phyloP scores from a whole-genome alignment of 2,113 vertebrate genomes.

The Seriola dumerili region DNA sequence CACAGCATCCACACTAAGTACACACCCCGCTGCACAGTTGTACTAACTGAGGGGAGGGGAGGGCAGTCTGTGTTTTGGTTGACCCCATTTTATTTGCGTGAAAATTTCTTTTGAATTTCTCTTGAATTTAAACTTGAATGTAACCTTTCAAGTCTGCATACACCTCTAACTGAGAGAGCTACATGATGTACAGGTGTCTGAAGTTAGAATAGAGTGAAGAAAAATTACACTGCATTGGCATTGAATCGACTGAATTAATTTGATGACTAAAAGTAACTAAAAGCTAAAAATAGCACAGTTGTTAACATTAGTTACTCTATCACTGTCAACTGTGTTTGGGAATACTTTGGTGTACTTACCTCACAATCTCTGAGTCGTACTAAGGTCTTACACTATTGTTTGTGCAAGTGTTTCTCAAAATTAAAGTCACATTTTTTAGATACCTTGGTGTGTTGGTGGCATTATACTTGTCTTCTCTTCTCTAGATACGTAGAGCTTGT shows the following conservation, averaged over 20 bases:
- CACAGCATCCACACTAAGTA: slow-evolving; percentile 34
- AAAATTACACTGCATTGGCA: background rate
- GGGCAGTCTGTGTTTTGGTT: slow-evolving; percentile 2
- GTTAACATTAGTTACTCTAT: background rate
- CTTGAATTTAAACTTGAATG: background rate
- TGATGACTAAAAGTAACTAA: slow-evolving; percentile 2
- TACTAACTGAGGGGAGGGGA: background rate
- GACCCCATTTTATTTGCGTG: slow-evolving; percentile 12
- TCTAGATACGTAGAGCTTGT: slow-evolving; percentile 1
- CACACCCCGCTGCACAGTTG: slow-evolving; percentile 37
- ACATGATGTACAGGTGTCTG: background rate
- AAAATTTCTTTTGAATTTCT: background rate
- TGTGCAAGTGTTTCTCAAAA: slow-evolving; percentile 34
- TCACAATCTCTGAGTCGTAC: slow-evolving; percentile 2
- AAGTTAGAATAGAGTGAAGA: slow-evolving; percentile 17
- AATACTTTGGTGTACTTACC: background rate
- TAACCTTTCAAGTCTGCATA: background rate
- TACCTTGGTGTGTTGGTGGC: background rate
- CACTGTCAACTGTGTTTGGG: background rate
- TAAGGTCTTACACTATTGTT: slow-evolving; percentile 13
- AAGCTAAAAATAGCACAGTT: slow-evolving; percentile 2
- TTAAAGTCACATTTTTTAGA: slow-evolving; percentile 8
- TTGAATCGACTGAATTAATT: background rate
- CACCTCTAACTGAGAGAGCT: background rate
- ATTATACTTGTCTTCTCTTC: background rate